Base-by-base conservation (phyloP, 2,113 vertebrate genomes). In the Macheiramphus alcinus region DNA sequence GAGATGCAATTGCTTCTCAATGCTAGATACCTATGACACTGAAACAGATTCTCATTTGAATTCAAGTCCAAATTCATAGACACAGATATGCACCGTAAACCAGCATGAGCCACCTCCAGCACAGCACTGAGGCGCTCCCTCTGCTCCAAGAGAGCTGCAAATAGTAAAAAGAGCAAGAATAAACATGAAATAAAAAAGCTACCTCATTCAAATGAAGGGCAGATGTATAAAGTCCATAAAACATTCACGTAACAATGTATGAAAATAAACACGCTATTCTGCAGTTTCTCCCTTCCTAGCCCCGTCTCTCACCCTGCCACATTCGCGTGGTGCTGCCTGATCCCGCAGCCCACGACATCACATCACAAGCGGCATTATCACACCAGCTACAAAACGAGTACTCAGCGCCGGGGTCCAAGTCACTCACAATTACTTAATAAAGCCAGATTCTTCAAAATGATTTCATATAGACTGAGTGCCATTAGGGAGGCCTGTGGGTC, bases 141-240 rank as follows among this genome's bases (percentile, higher is more conserved):
- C 55, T 79, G 56, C 56, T 84, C 1, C 0, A 40, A 61, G 27
- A 88, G 63, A 72, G 34, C 34, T 71, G 61, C 5, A 2, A 86
- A 67, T 11, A 74, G 11, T 32, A 86, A 76, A 70, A 73, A 76
- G 21, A 61, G 6, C 16, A 80, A 84, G 72, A 81, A 94, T 56
- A 94, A 93, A 86, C 25, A 71, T 20, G 47, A 84, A 84, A 92
- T 59, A 38, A 88, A 88, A 95, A 78, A 38, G 23, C 66, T 62
- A 56, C 47, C 47, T 38, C 3, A 0, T 66, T 88, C 63, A 96
- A 95, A 86, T 8, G 62, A 75, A 47, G 2, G 43, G 52, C 36
- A 88, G 52, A 40, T 72, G 36, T 42, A 68, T 23, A 11, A 86
- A 89, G 66, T 42, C 89, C 62, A 70, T 66, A 72, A 53, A 92